Percentiles rank a stretch among this genome's conserved stretches.
Conservation (phyloP, 2,113 vertebrate species). For the Murina feae region DNA sequence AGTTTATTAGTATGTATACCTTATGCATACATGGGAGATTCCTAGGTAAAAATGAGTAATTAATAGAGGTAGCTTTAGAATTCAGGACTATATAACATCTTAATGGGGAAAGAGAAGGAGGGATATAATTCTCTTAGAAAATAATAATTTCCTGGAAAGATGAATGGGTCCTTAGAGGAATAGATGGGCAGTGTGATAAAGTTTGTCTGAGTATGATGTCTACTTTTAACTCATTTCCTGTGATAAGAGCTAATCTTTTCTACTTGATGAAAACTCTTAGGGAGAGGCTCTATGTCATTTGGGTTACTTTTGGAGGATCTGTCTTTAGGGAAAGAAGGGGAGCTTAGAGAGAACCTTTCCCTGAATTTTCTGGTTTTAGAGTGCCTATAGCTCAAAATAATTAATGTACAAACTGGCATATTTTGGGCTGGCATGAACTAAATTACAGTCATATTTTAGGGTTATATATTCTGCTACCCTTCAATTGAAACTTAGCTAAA, state of each 20-base stretch:
- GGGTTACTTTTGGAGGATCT: background rate
- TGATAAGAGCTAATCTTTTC: background rate
- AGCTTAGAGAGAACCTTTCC: background rate
- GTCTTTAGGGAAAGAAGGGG: background rate
- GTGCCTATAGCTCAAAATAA: background rate
- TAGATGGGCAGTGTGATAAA: background rate
- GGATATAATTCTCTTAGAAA: background rate
- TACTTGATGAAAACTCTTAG: background rate
- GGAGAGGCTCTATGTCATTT: background rate
- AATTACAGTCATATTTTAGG: background rate
- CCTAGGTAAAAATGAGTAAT: background rate
- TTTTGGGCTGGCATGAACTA: background rate
- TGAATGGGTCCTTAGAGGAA: background rate
- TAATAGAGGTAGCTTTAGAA: background rate
- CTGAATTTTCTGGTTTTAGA: background rate
- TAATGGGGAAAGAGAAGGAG: background rate
- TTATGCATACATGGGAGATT: background rate
- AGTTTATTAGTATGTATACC: background rate
- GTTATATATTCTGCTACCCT: background rate
- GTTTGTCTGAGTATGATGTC: background rate
- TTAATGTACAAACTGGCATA: background rate
- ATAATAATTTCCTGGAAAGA: background rate
- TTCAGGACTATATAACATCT: background rate
- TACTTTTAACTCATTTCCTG: background rate
- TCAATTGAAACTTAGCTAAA: background rate